Base-by-base conservation (phyloP, 2,888 invertebrate genomes). In the Ophion ellenae region DNA sequence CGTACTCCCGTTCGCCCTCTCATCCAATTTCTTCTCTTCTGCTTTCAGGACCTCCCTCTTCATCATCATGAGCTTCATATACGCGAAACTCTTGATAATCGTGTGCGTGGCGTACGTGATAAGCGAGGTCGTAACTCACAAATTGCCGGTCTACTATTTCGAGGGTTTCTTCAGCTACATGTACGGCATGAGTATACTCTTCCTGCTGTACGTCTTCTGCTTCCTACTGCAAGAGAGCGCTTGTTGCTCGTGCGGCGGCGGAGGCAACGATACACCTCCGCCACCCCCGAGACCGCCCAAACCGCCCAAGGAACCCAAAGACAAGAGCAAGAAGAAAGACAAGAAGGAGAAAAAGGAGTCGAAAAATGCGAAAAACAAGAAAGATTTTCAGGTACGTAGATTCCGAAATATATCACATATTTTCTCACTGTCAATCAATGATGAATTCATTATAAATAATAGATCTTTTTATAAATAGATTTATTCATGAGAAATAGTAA, bases 131-230 rank as follows among this genome's bases (percentile, higher is more conserved):
- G 97, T 98, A 93, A 98, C 98, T 89, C 97, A 98, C 95, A 97
- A 97, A 94, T 96, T 98, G 90, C 98, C 98, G 88, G 96, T 98
- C 88, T 97, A 97, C 94, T 98, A 98, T 95, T 98, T 98, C 95
- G 98, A 98, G 96, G 98, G 98, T 90, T 98, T 98, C 96, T 98
- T 98, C 95, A 98, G 98, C 88, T 98, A 98, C 95, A 96, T 98
- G 88, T 98, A 98, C 94, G 98, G 98, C 92, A 97, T 97, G 95
- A 98, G 98, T 95, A 98, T 98, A 94, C 95, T 98, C 91, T 98
- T 98, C 95, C 96, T 98, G 93, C 95, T 98, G 90, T 98, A 98
- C 95, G 98, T 98, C 89, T 98, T 98, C 96, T 98, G 98, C 95
- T 98, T 98, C 96, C 96, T 98, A 91, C 96, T 98, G 90, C 98